Base-by-base conservation (phyloP, 1,140 invertebrate species). In the Andricus grossulariae region DNA sequence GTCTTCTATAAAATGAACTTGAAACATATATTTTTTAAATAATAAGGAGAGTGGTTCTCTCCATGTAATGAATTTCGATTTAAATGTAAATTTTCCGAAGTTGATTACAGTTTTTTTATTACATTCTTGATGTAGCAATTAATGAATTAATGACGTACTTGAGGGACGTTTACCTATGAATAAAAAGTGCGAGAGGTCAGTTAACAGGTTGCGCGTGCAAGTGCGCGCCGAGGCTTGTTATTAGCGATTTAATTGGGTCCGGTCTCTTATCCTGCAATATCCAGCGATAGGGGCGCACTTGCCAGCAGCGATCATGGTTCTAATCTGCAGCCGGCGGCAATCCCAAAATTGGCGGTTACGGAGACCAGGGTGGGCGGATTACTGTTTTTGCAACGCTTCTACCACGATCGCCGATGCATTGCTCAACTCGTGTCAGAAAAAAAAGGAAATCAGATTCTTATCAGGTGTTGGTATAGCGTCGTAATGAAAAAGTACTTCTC, bases 211-310 rank as follows among this genome's bases (percentile, higher is more conserved):
- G 80, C 72, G 74, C 74, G 71, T 80, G 77, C 72, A 76, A 49
- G 72, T 77, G 74, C 39, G 66, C 77, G 80, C 54, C 83, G 85
- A 87, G 78, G 78, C 83, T 88, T 87, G 85, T 89, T 89, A 89
- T 89, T 88, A 87, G 83, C 83, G 80, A 84, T 89, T 90, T 88
- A 90, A 89, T 89, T 88, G 86, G 82, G 85, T 89, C 84, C 86
- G 85, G 85, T 89, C 87, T 86, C 88, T 89, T 89, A 90, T 88
- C 85, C 88, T 13, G 85, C 85, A 86, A 87, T 89, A 88, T 87
- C 77, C 85, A 82, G 71, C 81, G 78, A 78, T 82, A 85, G 85
- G 82, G 83, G 83, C 81, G 82, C 82, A 86, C 84, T 82, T 85
- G 83, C 85, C 81, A 83, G 83, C 86, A 87, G 86, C 84, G 82